phyloP scores from a whole-genome alignment of 2,888 invertebrate species.

The Eustalomyia histrio region DNA sequence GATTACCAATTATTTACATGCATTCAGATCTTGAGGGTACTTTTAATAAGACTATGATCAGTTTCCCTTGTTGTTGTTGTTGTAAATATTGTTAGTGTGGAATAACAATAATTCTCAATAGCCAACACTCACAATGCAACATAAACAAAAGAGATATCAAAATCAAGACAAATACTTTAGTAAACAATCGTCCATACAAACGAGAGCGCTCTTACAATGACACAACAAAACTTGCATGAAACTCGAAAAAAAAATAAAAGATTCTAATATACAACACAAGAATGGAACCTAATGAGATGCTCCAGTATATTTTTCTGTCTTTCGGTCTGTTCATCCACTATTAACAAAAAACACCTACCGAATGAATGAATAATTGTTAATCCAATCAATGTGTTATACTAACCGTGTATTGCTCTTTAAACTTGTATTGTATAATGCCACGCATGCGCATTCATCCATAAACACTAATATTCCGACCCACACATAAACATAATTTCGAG shows the following conservation, averaged over 20 bases:
- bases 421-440: conserved; percentile 17
- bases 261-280: conserved; percentile 19
- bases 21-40: conserved; percentile 48
- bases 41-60: conserved; percentile 30
- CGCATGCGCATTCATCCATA: conserved; percentile 20
- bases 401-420: conserved; percentile 15
- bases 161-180: conserved; percentile 48
- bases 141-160: conserved; percentile 53
- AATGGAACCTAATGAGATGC: conserved; percentile 64
- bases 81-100: conserved; percentile 46
- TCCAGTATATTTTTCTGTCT: not conserved
- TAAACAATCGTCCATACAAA: conserved; percentile 39
- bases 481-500: conserved; percentile 43
- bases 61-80: conserved; percentile 12
- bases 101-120: conserved; percentile 31
- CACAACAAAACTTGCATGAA: conserved; percentile 44
- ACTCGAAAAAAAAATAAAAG: not conserved
- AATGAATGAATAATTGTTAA: conserved; percentile 63
- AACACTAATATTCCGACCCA: conserved; percentile 29
- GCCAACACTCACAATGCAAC: conserved; percentile 23
- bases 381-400: conserved; percentile 57
- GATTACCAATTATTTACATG: conserved; percentile 63
- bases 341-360: conserved; percentile 21
- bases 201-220: conserved; percentile 27
- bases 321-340: conserved; percentile 7